phyloP scores from a whole-genome alignment of 2,113 vertebrate species.

The Siniperca chuatsi region DNA sequence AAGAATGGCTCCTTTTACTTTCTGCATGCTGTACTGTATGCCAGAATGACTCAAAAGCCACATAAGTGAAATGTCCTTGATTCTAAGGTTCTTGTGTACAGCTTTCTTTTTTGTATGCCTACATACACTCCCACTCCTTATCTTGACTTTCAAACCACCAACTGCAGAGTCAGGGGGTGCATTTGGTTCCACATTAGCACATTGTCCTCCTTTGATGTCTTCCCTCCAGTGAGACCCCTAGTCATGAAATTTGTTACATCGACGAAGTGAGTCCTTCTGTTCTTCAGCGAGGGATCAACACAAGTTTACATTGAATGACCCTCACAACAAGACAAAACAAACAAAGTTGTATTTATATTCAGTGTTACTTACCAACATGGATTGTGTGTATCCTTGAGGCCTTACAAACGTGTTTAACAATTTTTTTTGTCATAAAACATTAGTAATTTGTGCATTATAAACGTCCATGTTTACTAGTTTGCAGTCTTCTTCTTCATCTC shows the following conservation, averaged over 20 bases:
- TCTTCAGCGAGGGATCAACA: slow-evolving; percentile 26
- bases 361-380: neutral
- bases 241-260: slow-evolving; percentile 51
- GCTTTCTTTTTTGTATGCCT: slow-evolving; percentile 28
- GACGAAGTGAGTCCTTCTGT: slow-evolving; percentile 24
- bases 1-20: neutral
- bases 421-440: neutral
- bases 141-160: slow-evolving; percentile 62
- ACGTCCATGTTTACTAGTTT: neutral
- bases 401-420: neutral
- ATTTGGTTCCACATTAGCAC: slow-evolving; percentile 65
- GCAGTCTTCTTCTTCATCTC: neutral
- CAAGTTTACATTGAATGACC: slow-evolving; percentile 37
- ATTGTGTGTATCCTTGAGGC: neutral
- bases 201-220: slow-evolving; percentile 73
- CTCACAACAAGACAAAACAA: neutral
- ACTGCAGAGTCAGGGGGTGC: slow-evolving; percentile 50
- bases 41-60: neutral
- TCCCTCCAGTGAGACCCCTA: slow-evolving; percentile 53
- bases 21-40: neutral
- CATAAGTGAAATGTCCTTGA: slow-evolving; percentile 40
- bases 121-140: slow-evolving; percentile 50
- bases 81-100: slow-evolving; percentile 35
- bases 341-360: neutral
- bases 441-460: neutral